Evolutionary conservation across 2,888 invertebrate species (phyloP).

Genomic region (Drosophila monieri): DNA sequence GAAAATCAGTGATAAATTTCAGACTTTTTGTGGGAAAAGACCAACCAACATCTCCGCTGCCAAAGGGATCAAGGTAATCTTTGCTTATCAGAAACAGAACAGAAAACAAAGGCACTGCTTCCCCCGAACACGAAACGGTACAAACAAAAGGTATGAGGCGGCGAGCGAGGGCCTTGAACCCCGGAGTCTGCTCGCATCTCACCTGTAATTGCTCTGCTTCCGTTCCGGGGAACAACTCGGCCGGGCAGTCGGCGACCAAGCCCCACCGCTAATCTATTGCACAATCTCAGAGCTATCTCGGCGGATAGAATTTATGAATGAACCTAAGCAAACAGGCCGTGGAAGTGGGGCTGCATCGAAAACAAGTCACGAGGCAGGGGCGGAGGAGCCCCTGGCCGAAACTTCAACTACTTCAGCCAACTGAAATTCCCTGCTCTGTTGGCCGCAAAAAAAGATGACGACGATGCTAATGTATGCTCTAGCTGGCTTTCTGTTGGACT

Average conservation of each 20-base stretch:
- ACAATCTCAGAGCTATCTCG: conserved; percentile 41
- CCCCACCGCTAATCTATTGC: conserved; percentile 53
- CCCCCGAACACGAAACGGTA: background rate
- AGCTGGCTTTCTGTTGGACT: conserved; percentile 33
- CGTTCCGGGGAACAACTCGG: conserved; percentile 16
- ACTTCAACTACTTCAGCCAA: no score
- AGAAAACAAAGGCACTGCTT: background rate
- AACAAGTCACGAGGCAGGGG: background rate
- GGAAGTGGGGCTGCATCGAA: background rate
- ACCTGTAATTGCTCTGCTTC: conserved; percentile 9
- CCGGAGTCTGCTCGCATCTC: conserved; percentile 25
- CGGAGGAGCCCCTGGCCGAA: background rate
- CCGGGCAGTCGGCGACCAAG: background rate
- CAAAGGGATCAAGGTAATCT: conserved; percentile 1
- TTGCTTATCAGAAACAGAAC: background rate
- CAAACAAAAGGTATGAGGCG: conserved; percentile 11
- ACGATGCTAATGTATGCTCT: conserved; percentile 17
- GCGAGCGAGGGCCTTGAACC: conserved; percentile 27
- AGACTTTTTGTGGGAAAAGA: background rate
- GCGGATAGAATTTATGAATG: conserved; percentile 64
- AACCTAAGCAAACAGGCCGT: conserved; percentile 41
- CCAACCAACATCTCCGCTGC: background rate
- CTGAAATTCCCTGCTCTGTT: conserved; percentile 5
- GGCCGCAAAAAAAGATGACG: conserved; percentile 4
- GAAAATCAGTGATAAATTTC: background rate